Percentiles rank a stretch among this genome's conserved stretches.
These are phyloP conservation scores for Dendropsophus ebraccatus DNA, from an alignment of 2,113 vertebrate species.

Conservation along the genomic window DNA sequence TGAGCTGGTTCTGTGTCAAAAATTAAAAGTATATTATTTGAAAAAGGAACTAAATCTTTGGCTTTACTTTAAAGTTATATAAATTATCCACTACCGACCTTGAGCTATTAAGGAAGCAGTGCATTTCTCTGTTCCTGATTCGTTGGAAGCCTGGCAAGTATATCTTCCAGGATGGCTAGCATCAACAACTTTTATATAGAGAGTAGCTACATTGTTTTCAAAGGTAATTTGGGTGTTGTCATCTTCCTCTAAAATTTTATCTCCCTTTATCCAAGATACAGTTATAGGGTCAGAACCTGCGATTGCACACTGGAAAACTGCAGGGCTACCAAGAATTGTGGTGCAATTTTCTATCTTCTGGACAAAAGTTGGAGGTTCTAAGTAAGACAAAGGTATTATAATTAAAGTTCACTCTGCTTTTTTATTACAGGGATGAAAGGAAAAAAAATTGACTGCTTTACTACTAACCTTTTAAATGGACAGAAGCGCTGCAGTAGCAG, in stretches of 20 bases:
- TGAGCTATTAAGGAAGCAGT: constrained; percentile 89
- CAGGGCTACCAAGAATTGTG: constrained; percentile 82
- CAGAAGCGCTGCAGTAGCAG: constrained; percentile 83
- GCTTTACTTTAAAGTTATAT: not conserved
- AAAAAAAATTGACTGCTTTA: not conserved
- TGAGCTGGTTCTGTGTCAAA: constrained; percentile 84
- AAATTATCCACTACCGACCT: constrained; percentile 78
- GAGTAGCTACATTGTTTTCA: constrained; percentile 79
- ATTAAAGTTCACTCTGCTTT: constrained; percentile 5
- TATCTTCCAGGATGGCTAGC: constrained; percentile 86
- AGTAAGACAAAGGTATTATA: constrained; percentile 26
- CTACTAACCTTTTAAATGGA: constrained; percentile 92
- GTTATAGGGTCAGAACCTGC: constrained; percentile 85
- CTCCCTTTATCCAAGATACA: constrained; percentile 93
- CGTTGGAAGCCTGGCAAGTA: constrained; percentile 91
- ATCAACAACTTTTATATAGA: constrained; percentile 81
- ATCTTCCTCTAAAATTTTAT: constrained; percentile 88
- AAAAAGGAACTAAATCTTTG: not conserved
- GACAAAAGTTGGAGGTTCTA: constrained; percentile 89
- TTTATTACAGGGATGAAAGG: not conserved
- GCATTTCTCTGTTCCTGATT: constrained; percentile 90
- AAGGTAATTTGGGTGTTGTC: constrained; percentile 83
- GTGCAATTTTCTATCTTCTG: constrained; percentile 86
- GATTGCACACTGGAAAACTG: constrained; percentile 81
- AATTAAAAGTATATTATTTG: constrained; percentile 62